These are phyloP conservation scores for Crotalus horridus DNA, from an alignment of 2,113 vertebrate species.

Conservation along the genomic window DNA sequence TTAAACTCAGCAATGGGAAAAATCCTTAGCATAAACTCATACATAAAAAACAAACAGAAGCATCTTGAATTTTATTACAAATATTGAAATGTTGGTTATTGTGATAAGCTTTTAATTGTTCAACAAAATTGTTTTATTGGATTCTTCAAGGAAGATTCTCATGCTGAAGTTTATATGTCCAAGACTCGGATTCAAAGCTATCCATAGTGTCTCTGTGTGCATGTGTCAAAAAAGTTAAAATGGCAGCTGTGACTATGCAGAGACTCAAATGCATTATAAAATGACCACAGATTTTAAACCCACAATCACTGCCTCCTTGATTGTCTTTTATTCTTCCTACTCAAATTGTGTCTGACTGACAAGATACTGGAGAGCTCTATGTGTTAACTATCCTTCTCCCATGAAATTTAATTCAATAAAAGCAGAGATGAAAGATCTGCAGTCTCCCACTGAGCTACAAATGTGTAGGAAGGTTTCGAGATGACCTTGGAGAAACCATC, in stretches of 20 bases:
- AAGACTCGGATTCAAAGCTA: neutral
- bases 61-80: neutral
- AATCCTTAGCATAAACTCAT: neutral
- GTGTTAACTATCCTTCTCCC: neutral
- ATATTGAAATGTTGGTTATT: neutral
- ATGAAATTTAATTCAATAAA: neutral
- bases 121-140: neutral
- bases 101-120: neutral
- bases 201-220: neutral
- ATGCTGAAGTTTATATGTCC: neutral
- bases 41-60: neutral
- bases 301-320: neutral
- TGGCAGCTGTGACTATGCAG: neutral
- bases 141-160: neutral
- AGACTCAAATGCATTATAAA: neutral
- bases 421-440: no score
- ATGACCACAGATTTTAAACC: no score
- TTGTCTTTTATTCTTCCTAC: no score
- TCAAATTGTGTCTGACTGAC: neutral
- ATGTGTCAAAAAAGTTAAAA: neutral
- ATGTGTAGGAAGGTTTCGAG: neutral
- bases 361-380: neutral
- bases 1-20: neutral
- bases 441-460: neutral
- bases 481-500: neutral